Evolutionary conservation across 2,797 vertebrate genomes (phyloP), one percentile per base, ranked within the genome.

Genomic region (Xenopus petersii): DNA sequence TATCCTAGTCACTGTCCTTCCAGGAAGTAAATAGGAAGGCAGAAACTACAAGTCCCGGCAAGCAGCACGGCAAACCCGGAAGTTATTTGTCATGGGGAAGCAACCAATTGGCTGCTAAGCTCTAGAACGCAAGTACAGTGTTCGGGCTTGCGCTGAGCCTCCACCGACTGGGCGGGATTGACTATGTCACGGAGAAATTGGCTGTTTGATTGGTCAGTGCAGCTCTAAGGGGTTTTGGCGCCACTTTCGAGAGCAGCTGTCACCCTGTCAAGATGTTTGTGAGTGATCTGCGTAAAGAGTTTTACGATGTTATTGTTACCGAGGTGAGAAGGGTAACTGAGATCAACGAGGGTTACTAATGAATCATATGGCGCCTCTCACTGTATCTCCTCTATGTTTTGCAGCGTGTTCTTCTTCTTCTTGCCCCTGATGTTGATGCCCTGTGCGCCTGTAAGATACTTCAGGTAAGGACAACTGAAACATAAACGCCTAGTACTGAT

Each of bases 381-480:
- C 48, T 1, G 21, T 49, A 3, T n/a, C 13, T 55, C 16, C 13
- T 55, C 54, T 7, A 3, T 59, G n/a, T 82, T 81, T 87, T 84
- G 15, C 81, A 99, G 98, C 93, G 98, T 85, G 95, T 98, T 42
- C 95, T 95, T 4, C 93, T 99, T 77, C 91, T 98, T 66, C 94
- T 98, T 74, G 93, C 96, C 15, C 85, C 93, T 62, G 98, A 98
- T 79, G 93, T 99, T 51, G 98, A 99, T 80, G 94, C 96, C 0
- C 84, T 99, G 54, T 98, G 98, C 80, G 95, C 96, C 58, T 98
- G 97, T 89, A 99, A 98, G 89, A 95, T 98, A 68, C 85, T 98
- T 9, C 97, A 99, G 86, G 98, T 99, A 87, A 91, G 21, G 21
- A 21, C 90, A 7, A 62, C 33, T 21, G 21, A 21, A 21, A 21